Evolutionary conservation across 2,888 invertebrate species (phyloP).

Genomic region (Azorinus chamasolen): DNA sequence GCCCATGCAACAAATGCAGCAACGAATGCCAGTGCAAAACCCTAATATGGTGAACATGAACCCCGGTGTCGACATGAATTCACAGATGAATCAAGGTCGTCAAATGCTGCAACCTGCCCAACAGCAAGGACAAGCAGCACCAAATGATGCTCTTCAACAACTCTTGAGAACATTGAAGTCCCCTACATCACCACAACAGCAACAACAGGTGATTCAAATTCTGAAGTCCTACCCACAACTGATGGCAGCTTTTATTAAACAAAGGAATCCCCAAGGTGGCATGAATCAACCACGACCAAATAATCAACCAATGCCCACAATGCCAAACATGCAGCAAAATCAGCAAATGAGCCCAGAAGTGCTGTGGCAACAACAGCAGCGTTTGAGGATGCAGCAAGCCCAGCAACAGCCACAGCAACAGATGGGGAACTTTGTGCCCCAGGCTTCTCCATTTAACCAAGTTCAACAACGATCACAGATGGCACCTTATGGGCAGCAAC

Average conservation of each 20-base stretch:
- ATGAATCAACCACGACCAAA: constrained; percentile 54
- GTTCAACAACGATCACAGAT: constrained; percentile 71
- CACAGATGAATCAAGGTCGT: constrained; percentile 48
- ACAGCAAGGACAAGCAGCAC: constrained; percentile 63
- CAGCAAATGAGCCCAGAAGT: constrained; percentile 69
- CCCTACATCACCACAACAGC: constrained; percentile 96
- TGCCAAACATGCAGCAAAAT: constrained; percentile 74
- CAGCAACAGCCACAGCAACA: constrained; percentile 81
- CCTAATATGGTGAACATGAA: constrained; percentile 71
- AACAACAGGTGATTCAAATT: constrained; percentile 94
- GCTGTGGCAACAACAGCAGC: constrained; percentile 79
- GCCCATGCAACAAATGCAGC: constrained; percentile 59
- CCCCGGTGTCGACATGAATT: constrained; percentile 63
- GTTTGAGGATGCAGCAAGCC: constrained; percentile 73
- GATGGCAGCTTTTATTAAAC: constrained; percentile 98
- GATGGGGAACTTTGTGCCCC: constrained; percentile 85
- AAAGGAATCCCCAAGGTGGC: constrained; percentile 87
- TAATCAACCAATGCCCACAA: constrained; percentile 48
- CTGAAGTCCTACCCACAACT: constrained; percentile 97
- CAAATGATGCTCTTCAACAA: constrained; percentile 87
- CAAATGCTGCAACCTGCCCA: constrained; percentile 74
- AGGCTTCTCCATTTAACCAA: constrained; percentile 72
- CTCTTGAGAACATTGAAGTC: constrained; percentile 96
- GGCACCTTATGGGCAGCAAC: constrained; percentile 66
- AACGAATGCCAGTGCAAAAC: constrained; percentile 59